Conservation (phyloP, 2,797 vertebrate species). For the Spinus olivaceus region DNA sequence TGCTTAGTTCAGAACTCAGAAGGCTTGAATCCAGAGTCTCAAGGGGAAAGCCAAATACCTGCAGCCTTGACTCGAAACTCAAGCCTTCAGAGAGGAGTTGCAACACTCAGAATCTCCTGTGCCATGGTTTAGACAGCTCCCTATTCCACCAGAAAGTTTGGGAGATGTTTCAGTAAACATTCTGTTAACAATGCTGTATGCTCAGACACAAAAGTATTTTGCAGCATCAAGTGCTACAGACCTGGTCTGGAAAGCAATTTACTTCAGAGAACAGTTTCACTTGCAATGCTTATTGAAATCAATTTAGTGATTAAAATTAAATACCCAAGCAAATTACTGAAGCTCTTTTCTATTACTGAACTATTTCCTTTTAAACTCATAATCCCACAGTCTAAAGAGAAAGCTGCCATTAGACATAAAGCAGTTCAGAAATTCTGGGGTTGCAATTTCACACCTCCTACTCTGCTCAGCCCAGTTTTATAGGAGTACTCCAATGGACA, state of each 20-base stretch:
- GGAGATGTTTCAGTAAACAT: neutral
- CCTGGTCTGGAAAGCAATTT: neutral
- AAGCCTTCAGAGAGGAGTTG: neutral
- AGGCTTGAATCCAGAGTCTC: neutral
- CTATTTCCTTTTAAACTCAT: neutral
- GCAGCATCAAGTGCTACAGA: neutral
- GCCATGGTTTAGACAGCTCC: neutral
- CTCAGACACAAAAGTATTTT: neutral
- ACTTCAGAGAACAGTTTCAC: neutral
- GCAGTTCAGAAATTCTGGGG: neutral
- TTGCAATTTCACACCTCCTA: neutral
- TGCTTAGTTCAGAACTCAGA: neutral
- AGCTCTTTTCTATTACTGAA: neutral
- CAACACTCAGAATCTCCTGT: neutral
- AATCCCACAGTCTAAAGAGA: neutral
- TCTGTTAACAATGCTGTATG: neutral
- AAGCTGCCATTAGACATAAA: neutral
- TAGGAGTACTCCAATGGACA: neutral
- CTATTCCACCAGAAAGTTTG: neutral
- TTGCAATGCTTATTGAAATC: neutral
- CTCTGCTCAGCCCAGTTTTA: neutral
- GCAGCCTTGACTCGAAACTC: neutral
- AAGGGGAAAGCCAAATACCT: neutral
- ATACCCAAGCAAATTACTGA: neutral
- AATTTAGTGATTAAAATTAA: neutral